These are phyloP conservation scores for Esox niger DNA, from an alignment of 2,113 vertebrate species.

Conservation along the genomic window DNA sequence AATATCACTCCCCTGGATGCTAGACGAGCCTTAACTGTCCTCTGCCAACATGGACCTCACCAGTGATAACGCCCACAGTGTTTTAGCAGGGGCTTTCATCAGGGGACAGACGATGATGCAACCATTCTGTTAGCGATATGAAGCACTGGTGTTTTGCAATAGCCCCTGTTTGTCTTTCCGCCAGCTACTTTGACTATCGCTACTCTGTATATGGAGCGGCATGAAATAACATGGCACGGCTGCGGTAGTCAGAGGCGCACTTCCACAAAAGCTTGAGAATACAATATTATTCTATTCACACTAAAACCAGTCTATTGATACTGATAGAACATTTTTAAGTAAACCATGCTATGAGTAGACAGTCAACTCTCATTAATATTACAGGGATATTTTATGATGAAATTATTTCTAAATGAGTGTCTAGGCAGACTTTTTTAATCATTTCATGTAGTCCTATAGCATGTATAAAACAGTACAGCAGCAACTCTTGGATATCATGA, in stretches of 20 bases:
- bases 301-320: too few relatives aligned
- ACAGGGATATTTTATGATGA: too few relatives aligned
- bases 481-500: constrained; percentile 6
- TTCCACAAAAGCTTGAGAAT: neutral
- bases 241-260: too few relatives aligned
- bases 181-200: too few relatives aligned
- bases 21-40: neutral
- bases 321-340: too few relatives aligned
- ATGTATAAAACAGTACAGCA: too few relatives aligned
- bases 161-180: too few relatives aligned
- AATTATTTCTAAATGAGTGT: neutral
- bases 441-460: neutral
- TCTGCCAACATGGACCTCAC: neutral
- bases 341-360: neutral
- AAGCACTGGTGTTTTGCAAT: neutral
- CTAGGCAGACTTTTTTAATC: neutral
- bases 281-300: too few relatives aligned
- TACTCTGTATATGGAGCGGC: too few relatives aligned
- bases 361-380: neutral
- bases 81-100: neutral
- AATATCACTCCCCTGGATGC: neutral
- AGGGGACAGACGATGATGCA: neutral
- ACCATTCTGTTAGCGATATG: neutral
- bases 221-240: too few relatives aligned
- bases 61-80: neutral